Evolutionary conservation across 2,888 invertebrate genomes (phyloP).

Genomic region (Druceiella hillmani): DNA sequence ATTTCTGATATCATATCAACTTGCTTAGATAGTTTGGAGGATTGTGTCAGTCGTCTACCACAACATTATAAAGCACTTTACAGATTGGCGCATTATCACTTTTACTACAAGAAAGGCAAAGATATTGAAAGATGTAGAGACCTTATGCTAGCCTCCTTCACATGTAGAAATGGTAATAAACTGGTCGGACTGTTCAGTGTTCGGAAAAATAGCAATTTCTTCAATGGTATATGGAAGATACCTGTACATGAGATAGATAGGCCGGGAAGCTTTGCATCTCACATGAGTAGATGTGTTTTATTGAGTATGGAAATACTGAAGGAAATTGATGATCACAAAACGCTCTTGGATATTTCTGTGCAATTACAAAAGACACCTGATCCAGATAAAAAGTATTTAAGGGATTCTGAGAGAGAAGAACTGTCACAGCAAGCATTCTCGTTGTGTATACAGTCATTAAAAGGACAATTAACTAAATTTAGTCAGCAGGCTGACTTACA

Average conservation of each 20-base stretch:
- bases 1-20: slow-evolving; percentile 57
- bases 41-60: slow-evolving; percentile 79
- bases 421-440: slow-evolving; percentile 74
- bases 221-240: slow-evolving; percentile 91
- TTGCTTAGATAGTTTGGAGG: slow-evolving; percentile 74
- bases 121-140: slow-evolving; percentile 66
- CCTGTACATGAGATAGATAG: slow-evolving; percentile 87
- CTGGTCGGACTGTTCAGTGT: slow-evolving; percentile 82
- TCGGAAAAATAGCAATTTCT: slow-evolving; percentile 79
- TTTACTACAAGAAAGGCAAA: slow-evolving; percentile 63
- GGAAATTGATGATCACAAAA: slow-evolving; percentile 73
- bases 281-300: slow-evolving; percentile 80
- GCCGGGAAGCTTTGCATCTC: slow-evolving; percentile 86
- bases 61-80: slow-evolving; percentile 93
- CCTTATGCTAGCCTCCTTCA: slow-evolving; percentile 64
- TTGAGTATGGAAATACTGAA: slow-evolving; percentile 77
- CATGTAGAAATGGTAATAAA: slow-evolving; percentile 58
- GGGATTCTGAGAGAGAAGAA: slow-evolving; percentile 78
- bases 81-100: slow-evolving; percentile 78
- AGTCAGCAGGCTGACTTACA: slow-evolving; percentile 44
- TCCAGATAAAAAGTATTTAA: slow-evolving; percentile 81
- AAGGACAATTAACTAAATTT: slow-evolving; percentile 55
- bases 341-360: slow-evolving; percentile 71
- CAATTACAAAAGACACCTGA: slow-evolving; percentile 79
- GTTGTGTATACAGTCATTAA: slow-evolving; percentile 64